Conservation (phyloP, 2,113 vertebrate genomes). For the Alethe castanea region DNA sequence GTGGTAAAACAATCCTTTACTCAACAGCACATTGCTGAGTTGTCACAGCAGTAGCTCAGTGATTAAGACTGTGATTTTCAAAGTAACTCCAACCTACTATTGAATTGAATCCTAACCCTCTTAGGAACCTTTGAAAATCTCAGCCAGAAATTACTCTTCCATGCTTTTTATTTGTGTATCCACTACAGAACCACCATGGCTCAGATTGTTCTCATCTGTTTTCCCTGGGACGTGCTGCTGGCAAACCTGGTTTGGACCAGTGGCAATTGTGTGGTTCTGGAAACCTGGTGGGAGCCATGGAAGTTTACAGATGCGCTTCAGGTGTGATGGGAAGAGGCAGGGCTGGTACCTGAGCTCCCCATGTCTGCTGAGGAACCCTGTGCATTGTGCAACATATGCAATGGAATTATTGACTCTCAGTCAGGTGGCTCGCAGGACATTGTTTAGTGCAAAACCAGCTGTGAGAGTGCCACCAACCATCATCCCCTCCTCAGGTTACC, state of each 20-base stretch:
- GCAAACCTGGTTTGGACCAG: neutral
- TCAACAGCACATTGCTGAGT: neutral
- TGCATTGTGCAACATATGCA: neutral
- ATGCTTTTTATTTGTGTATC: neutral
- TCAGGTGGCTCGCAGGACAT: neutral
- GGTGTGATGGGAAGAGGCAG: neutral
- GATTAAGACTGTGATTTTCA: neutral
- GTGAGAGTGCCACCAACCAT: neutral
- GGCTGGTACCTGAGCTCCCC: neutral
- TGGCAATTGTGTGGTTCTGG: neutral
- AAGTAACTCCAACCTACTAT: neutral
- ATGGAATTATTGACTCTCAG: neutral
- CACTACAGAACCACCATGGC: neutral
- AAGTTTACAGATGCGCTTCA: neutral
- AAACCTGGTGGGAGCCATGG: neutral
- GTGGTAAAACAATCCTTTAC: neutral
- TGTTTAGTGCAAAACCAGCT: neutral
- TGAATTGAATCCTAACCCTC: neutral
- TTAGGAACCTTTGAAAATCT: neutral
- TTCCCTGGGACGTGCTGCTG: neutral
- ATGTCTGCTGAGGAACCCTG: neutral
- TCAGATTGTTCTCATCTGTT: neutral
- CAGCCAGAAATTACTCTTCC: neutral
- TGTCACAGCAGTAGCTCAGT: neutral
- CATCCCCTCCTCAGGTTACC: neutral